Base-by-base conservation (phyloP, 2,797 vertebrate species). In the Serranus cabrilla region DNA sequence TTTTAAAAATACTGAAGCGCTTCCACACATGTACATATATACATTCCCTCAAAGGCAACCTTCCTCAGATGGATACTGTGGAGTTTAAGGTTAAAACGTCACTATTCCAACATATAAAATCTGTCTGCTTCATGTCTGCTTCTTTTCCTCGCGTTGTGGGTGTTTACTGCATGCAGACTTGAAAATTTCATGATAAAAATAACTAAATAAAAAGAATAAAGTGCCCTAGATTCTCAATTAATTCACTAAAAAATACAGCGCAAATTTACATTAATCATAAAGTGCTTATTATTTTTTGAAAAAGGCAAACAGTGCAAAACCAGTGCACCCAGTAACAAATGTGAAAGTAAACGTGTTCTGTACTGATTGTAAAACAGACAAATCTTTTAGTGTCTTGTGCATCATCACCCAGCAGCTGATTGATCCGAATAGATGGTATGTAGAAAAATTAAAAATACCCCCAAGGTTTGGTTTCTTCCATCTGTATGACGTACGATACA, bases 281-380 rank as follows among this genome's bases (percentile, higher is more conserved):
- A 91, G 86, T 93, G 87, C 78, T 76, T 1, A n/a, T 16, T 4
- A 6, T 34, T 49, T 56, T 31, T 54, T 65, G 49, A 13, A 43
- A 80, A 80, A 77, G 27, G 42, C 21, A 68, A 82, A 80, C 23
- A n/a, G 82, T 85, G 86, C 77, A 84, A 76, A 84, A 78, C 57
- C 52, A 69, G 81, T 83, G 47, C 46, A 45, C 49, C 81, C 60
- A 51, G 37, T 78, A 60, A 82, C 49, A 21, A 63, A 80, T 11
- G 63, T 76, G 64, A 75, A 74, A 63, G 5, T 25, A 69, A 66
- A 4, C 39, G 3, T 18, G 3, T 18, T 27, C 1, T 47, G 14
- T 51, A 42, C 23, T n/a, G 10, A 52, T 47, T 74, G 72, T 46
- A 62, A 40, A 57, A 45, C 11, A 21, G 27, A 46, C 39, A 64